phyloP scores from a whole-genome alignment of 2,888 invertebrate species.

The Limenitis camilla region DNA sequence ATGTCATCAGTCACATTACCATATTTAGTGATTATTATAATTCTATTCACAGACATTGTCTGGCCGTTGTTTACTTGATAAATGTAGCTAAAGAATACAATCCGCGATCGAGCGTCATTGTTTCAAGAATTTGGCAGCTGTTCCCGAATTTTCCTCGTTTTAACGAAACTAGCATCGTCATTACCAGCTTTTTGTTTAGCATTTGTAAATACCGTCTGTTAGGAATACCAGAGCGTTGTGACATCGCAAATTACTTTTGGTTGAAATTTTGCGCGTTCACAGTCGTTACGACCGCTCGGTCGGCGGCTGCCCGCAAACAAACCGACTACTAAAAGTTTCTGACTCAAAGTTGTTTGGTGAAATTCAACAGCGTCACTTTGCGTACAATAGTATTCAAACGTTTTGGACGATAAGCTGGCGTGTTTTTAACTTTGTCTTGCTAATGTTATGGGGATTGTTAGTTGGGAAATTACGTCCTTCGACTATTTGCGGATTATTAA shows the following conservation, averaged over 20 bases:
- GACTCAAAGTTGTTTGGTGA: slow-evolving; percentile 38
- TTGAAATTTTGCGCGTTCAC: slow-evolving; percentile 52
- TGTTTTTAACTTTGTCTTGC: slow-evolving; percentile 8
- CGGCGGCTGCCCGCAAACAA: slow-evolving; percentile 48
- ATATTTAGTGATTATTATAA: background rate
- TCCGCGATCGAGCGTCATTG: slow-evolving; percentile 6
- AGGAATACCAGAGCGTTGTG: slow-evolving; percentile 36
- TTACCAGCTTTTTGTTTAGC: slow-evolving; percentile 55
- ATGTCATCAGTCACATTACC: too few relatives aligned
- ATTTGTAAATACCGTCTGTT: slow-evolving; percentile 49
- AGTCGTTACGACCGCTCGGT: slow-evolving; percentile 52
- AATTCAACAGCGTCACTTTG: slow-evolving; percentile 36
- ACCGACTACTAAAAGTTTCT: slow-evolving; percentile 59
- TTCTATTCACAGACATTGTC: background rate
- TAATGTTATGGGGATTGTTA: too few relatives aligned
- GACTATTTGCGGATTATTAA: too few relatives aligned
- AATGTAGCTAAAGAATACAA: slow-evolving; percentile 3
- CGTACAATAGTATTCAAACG: slow-evolving; percentile 32
- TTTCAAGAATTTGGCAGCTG: slow-evolving; percentile 10
- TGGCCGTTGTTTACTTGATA: background rate
- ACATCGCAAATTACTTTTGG: slow-evolving; percentile 65
- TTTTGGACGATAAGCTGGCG: slow-evolving; percentile 20
- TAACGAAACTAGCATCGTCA: slow-evolving; percentile 49
- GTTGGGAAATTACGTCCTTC: too few relatives aligned
- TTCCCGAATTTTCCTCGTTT: slow-evolving; percentile 24